Base-by-base conservation (phyloP, 2,113 vertebrate species). In the Oceanodroma tethys region DNA sequence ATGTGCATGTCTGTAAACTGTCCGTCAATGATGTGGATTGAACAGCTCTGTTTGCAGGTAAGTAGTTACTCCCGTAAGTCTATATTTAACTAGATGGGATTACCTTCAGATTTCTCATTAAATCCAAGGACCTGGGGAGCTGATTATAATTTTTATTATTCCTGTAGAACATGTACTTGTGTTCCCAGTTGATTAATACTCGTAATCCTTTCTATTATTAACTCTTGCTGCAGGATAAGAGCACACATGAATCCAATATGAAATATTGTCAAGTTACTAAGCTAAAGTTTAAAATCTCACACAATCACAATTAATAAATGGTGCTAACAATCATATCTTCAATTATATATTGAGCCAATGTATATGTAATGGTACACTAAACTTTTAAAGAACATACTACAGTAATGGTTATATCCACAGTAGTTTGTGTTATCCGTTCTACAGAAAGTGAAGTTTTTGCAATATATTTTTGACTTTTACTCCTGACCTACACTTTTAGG, bases 121-220 rank as follows among this genome's bases (percentile, higher is more conserved):
- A 94, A 90, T 83, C 65, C 34, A 60, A 80, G 76, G 62, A 72
- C 53, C 53, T 89, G 47, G 63, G 68, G 85, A 91, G 59, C 82
- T 81, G 95, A 62, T 94, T 53, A n/a, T 71, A 53, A 70, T 58
- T 97, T 92, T 86, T 93, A 60, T 94, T 97, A 86, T 88, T 95
- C 81, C 66, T 74, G 68, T 86, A 55, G 65, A 91, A 76, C 45
- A n/a, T 62, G 78, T 22, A 75, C 40, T 92, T 84, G 50, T 67
- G 83, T 65, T 96, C 30, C 73, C n/a, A 47, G 90, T 53, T 91
- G 90, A 89, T 92, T 93, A 93, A 93, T 78, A 74, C 65, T 59
- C 7, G 2, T 95, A 95, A 95, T 96, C 93, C 88, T 87, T 96
- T 84, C 80, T 95, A 34, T 92, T 97, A 91, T 91, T 95, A 96